Base-by-base conservation (phyloP, 2,888 invertebrate genomes). In the Caenorhabditis japonica region DNA sequence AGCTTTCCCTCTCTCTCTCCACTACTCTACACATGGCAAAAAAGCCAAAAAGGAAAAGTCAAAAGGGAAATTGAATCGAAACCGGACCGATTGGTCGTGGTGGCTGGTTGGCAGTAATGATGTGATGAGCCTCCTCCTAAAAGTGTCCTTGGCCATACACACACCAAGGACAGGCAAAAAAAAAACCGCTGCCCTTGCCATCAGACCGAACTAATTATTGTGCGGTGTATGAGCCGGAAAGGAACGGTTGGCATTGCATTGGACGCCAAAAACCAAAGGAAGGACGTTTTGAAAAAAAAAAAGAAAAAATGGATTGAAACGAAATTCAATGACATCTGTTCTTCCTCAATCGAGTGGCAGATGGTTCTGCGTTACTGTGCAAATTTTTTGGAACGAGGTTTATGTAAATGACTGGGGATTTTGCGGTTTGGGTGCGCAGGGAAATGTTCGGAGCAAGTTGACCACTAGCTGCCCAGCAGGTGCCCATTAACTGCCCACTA, bases 221-320 rank as follows among this genome's bases (percentile, higher is more conserved):
- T 33, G 62, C 62, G 62, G 62, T 62, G 53, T 38, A 64, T 64
- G 64, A 64, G 64, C 64, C 55, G 64, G 55, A 56, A 56, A n/a
- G n/a, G n/a, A 64, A 55, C 53, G 51, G 5, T 30, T 19, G 38
- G 21, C 27, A 43, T 23, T 21, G 39, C 21, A 13, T 23, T 43
- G 39, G 17, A 15, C 15, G 39, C 39, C n/a, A n/a, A n/a, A n/a
- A n/a, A n/a, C n/a, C n/a, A n/a, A n/a, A n/a, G n/a, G n/a, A n/a
- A n/a, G n/a, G 25, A 56, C 34, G 34, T 23, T 44, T 19, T 19
- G 21, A 19, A 41, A 38, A 27, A 41, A 53, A 55, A 43, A 39
- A 13, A 4, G 4, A 8, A 30, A 43, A n/a, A n/a, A n/a, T n/a
- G n/a, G n/a, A n/a, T n/a, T n/a, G n/a, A n/a, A n/a, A n/a, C n/a